Evolutionary conservation across 2,888 invertebrate species (phyloP).

Genomic region (Scaptomyza cyrtandrae): DNA sequence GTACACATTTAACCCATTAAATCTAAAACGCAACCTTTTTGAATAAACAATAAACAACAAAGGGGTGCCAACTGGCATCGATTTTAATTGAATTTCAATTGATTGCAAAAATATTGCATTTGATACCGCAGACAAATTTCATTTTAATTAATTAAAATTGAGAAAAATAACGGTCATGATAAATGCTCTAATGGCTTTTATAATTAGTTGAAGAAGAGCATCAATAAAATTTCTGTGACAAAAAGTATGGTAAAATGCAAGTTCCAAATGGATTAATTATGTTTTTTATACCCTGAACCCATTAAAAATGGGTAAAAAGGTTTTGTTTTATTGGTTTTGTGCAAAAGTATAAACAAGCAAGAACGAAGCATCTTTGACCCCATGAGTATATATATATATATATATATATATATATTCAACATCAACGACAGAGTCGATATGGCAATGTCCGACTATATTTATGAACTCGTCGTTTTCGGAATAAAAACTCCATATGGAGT

Average conservation of each 20-base stretch:
- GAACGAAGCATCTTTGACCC: no score
- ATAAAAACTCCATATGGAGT: no score
- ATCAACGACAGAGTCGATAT: no score
- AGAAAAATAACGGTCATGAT: conserved; percentile 61
- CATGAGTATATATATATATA: no score
- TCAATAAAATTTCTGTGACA: background rate
- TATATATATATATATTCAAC: no score
- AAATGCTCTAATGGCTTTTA: conserved; percentile 28
- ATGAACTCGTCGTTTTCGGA: no score
- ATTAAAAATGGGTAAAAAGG: no score
- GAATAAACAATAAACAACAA: conserved; percentile 18
- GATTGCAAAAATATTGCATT: conserved; percentile 71
- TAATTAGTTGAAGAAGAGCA: background rate
- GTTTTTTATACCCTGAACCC: no score
- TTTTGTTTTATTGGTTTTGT: no score
- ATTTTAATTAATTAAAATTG: conserved; percentile 77
- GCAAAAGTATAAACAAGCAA: no score
- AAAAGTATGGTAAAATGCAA: background rate
- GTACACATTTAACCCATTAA: conserved; percentile 27
- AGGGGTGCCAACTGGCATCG: conserved; percentile 48
- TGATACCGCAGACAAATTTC: conserved; percentile 62
- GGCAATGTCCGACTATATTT: no score
- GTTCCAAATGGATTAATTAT: background rate
- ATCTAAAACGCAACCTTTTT: conserved; percentile 40
- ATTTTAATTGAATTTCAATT: conserved; percentile 80